Percentiles rank a stretch among this genome's conserved stretches.
Conservation (phyloP, 2,888 invertebrate genomes). For the Sisyra terminalis region DNA sequence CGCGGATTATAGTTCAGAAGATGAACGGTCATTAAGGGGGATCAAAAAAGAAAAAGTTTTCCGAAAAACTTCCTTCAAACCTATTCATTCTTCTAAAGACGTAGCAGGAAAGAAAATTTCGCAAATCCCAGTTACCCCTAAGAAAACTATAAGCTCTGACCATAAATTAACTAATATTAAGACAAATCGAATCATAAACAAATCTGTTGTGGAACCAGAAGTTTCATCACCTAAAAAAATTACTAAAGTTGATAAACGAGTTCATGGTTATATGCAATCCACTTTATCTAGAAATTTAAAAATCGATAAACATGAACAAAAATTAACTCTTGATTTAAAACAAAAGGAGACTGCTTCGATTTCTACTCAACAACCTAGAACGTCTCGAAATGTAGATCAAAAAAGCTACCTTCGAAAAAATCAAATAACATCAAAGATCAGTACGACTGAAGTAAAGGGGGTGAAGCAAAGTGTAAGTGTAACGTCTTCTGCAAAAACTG, state of each 20-base stretch:
- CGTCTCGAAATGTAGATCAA: slow-evolving; percentile 11
- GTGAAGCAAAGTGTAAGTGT: too few species aligned
- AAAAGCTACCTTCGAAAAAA: slow-evolving; percentile 15
- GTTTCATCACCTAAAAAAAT: slow-evolving; percentile 11
- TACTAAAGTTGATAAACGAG: slow-evolving; percentile 19
- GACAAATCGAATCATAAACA: slow-evolving; percentile 9
- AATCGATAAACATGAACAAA: slow-evolving; percentile 22
- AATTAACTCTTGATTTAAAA: slow-evolving; percentile 12
- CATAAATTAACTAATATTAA: too few species aligned
- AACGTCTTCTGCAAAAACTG: too few species aligned
- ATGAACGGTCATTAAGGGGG: slow-evolving; percentile 15
- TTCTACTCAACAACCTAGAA: too few species aligned
- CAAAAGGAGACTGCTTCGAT: slow-evolving; percentile 9
- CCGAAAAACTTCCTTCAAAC: slow-evolving; percentile 11
- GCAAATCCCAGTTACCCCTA: slow-evolving; percentile 9
- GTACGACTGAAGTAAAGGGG: background rate
- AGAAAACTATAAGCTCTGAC: slow-evolving; percentile 9
- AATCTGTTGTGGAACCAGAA: slow-evolving; percentile 8
- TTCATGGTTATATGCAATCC: slow-evolving; percentile 40
- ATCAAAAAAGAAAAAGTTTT: slow-evolving; percentile 12
- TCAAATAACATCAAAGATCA: background rate
- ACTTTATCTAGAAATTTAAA: slow-evolving; percentile 38
- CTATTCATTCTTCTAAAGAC: background rate
- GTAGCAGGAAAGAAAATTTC: slow-evolving; percentile 13
- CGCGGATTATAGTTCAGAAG: slow-evolving; percentile 24